These are phyloP conservation scores for Pheosia gnoma DNA, from an alignment of 2,888 invertebrate species.

Conservation along the genomic window DNA sequence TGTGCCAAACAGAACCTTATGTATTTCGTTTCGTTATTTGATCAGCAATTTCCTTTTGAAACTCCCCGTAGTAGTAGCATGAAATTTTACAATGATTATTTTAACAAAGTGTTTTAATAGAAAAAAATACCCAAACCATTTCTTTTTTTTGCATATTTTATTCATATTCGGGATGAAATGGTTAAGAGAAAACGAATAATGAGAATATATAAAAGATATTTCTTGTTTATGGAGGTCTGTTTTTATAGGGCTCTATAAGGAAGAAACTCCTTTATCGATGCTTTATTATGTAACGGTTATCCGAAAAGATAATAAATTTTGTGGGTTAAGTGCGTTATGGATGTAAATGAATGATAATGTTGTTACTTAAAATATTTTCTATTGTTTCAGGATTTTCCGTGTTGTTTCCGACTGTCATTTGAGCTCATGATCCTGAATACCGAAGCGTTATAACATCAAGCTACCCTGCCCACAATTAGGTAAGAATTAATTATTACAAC, in stretches of 20 bases:
- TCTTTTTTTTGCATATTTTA: constrained; percentile 23
- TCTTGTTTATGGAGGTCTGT: constrained; percentile 77
- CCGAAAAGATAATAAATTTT: constrained; percentile 64
- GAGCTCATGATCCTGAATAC: constrained; percentile 63
- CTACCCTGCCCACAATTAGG: constrained; percentile 68
- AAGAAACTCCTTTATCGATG: constrained; percentile 68
- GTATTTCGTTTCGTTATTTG: constrained; percentile 37
- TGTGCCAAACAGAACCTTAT: constrained; percentile 48
- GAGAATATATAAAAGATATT: constrained; percentile 71
- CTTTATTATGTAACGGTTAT: constrained; percentile 69
- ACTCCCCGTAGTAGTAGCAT: constrained; percentile 19
- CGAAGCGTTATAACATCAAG: constrained; percentile 73
- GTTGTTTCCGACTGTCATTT: constrained; percentile 38
- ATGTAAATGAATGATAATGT: constrained; percentile 33
- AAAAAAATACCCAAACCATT: too few species aligned
- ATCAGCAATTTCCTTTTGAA: constrained; percentile 34
- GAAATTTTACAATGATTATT: constrained; percentile 24
- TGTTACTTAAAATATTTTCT: constrained; percentile 26
- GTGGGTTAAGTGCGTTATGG: constrained; percentile 48
- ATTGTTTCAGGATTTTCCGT: constrained; percentile 69
- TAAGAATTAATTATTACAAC: constrained; percentile 26
- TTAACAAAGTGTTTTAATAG: background rate
- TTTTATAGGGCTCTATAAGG: constrained; percentile 69
- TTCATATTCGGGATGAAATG: constrained; percentile 49
- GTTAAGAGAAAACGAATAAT: constrained; percentile 66